These are phyloP conservation scores for Sebastes diploproa DNA, from an alignment of 2,797 vertebrate species.

Conservation along the genomic window DNA sequence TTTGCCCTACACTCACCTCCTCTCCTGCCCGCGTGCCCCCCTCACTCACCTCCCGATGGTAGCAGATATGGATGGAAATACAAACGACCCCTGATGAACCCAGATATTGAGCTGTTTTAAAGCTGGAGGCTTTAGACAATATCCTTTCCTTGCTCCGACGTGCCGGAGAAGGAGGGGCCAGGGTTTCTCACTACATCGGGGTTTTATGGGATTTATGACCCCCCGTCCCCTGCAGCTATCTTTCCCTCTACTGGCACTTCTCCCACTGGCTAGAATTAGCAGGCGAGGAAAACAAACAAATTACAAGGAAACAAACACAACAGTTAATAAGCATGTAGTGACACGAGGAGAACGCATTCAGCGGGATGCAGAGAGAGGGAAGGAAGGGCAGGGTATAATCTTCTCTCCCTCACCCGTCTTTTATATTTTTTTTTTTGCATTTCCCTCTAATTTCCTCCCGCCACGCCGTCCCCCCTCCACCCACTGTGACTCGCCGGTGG, in stretches of 20 bases:
- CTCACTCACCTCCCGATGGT: constrained; percentile 67
- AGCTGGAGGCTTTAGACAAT: constrained; percentile 77
- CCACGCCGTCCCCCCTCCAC: constrained; percentile 49
- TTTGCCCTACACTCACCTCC: constrained; percentile 74
- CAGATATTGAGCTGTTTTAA: constrained; percentile 80
- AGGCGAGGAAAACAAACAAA: constrained; percentile 79
- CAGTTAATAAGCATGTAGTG: constrained; percentile 78
- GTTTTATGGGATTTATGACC: constrained; percentile 81
- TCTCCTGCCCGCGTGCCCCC: constrained; percentile 47
- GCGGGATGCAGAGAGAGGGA: constrained; percentile 37
- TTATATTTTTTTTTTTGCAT: constrained; percentile 47
- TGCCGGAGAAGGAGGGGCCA: constrained; percentile 50
- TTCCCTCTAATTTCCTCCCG: constrained; percentile 62
- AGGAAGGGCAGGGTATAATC: constrained; percentile 57
- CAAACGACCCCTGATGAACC: constrained; percentile 78
- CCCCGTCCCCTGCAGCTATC: constrained; percentile 58
- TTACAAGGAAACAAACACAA: constrained; percentile 78
- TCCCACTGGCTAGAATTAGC: constrained; percentile 80
- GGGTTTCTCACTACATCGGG: constrained; percentile 64
- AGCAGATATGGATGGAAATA: constrained; percentile 84
- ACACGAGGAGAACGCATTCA: constrained; percentile 66
- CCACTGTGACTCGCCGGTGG: constrained; percentile 52
- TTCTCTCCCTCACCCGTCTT: constrained; percentile 50
- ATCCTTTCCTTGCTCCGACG: constrained; percentile 62
- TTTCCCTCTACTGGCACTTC: constrained; percentile 59